These are phyloP conservation scores for Eulemur macaco DNA, from an alignment of 2,113 vertebrate genomes.

Conservation along the genomic window DNA sequence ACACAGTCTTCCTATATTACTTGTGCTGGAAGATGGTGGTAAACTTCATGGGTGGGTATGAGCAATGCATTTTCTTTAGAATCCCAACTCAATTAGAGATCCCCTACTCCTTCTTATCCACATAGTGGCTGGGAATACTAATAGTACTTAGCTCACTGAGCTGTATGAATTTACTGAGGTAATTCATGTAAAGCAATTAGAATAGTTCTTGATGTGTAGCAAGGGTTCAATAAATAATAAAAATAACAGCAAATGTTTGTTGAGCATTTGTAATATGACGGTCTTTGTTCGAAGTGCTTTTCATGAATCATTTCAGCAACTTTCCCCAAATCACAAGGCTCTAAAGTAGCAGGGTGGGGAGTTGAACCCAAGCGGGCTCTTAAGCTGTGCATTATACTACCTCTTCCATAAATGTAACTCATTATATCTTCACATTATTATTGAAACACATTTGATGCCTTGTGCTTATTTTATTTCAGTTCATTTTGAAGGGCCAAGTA, in stretches of 20 bases:
- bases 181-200: background rate
- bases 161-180: background rate
- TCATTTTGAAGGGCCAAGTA: background rate
- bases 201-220: background rate
- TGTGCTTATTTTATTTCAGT: background rate
- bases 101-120: background rate
- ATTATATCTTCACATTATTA: background rate
- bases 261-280: background rate
- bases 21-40: background rate
- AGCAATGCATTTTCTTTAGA: background rate
- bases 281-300: background rate
- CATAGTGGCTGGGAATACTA: background rate
- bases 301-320: background rate
- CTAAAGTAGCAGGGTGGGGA: background rate
- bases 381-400: background rate
- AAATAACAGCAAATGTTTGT: background rate
- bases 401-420: background rate
- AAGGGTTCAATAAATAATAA: background rate
- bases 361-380: background rate
- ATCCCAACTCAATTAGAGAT: background rate
- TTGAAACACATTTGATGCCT: background rate
- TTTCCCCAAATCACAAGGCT: background rate
- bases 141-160: background rate
- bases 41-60: background rate
- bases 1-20: background rate